These are phyloP conservation scores for Lepus europaeus DNA, from an alignment of 2,113 vertebrate genomes.

Conservation along the genomic window DNA sequence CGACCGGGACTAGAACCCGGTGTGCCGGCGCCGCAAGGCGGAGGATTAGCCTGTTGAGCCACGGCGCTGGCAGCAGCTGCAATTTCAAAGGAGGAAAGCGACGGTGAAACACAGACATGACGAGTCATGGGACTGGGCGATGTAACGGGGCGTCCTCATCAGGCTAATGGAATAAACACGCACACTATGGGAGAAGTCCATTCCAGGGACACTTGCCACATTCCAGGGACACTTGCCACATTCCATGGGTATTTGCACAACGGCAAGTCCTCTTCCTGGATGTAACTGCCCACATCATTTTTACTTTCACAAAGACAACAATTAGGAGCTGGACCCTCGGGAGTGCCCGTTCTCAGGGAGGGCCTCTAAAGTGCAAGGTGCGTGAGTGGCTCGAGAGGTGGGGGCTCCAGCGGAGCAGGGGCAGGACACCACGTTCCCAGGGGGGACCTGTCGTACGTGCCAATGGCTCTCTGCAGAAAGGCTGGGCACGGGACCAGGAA, in stretches of 20 bases:
- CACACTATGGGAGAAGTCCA: not conserved
- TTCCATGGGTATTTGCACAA: not conserved
- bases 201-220: not conserved
- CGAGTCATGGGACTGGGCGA: not conserved
- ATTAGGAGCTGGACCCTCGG: not conserved
- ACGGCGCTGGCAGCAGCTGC: not conserved
- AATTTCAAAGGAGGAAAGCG: conserved; percentile 37
- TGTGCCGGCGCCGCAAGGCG: no score
- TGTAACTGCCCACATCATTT: not conserved
- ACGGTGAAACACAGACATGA: not conserved
- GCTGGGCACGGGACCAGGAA: not conserved
- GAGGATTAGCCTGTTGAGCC: no score
- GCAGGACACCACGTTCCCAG: not conserved
- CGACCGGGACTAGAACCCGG: no score
- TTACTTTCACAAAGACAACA: not conserved
- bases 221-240: not conserved
- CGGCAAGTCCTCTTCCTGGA: not conserved
- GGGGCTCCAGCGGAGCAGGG: not conserved
- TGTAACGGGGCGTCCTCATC: not conserved
- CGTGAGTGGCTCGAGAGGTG: not conserved
- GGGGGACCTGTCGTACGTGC: not conserved
- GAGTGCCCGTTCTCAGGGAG: not conserved
- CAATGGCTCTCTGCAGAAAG: not conserved
- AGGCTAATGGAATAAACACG: not conserved
- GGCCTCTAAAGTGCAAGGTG: not conserved